Evolutionary conservation across 2,113 vertebrate genomes (phyloP).

Genomic region (Gila orcuttii): DNA sequence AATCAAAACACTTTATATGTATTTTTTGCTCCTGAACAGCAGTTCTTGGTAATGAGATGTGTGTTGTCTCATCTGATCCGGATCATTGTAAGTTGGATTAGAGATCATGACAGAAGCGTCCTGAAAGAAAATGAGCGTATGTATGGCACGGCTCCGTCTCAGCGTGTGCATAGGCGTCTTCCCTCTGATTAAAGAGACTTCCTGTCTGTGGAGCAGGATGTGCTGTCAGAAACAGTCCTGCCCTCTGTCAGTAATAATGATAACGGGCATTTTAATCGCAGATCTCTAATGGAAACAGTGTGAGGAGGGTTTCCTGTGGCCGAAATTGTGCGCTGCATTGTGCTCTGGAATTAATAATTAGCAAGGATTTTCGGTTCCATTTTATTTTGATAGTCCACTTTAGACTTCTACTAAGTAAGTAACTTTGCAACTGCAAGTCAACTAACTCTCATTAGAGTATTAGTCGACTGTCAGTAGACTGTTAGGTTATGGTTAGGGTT

Average conservation of each 20-base stretch:
- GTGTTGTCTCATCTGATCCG: constrained; percentile 14
- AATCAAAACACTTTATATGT: neutral
- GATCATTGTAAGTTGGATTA: constrained; percentile 32
- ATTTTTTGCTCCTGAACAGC: neutral
- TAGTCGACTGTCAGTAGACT: too few relatives aligned
- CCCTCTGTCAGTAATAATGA: constrained; percentile 33
- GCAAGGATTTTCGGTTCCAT: neutral
- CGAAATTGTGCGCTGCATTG: neutral
- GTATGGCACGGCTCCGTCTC: neutral
- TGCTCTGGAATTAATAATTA: constrained; percentile 3
- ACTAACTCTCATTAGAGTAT: too few relatives aligned
- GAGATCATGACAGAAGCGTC: neutral
- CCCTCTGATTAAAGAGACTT: constrained; percentile 58
- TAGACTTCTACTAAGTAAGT: too few relatives aligned
- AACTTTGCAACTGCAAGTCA: too few relatives aligned
- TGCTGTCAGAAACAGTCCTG: constrained; percentile 32
- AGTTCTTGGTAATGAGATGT: neutral
- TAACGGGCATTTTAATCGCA: constrained; percentile 6
- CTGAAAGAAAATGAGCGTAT: neutral
- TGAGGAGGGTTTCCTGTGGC: constrained; percentile 7
- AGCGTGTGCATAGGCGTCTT: constrained; percentile 36
- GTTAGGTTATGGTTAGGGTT: too few relatives aligned
- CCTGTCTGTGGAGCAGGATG: constrained; percentile 54
- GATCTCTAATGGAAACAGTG: constrained; percentile 34
- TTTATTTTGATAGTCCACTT: too few relatives aligned